These are phyloP conservation scores for Pangasius macronema DNA, from an alignment of 2,797 vertebrate species.

Conservation along the genomic window DNA sequence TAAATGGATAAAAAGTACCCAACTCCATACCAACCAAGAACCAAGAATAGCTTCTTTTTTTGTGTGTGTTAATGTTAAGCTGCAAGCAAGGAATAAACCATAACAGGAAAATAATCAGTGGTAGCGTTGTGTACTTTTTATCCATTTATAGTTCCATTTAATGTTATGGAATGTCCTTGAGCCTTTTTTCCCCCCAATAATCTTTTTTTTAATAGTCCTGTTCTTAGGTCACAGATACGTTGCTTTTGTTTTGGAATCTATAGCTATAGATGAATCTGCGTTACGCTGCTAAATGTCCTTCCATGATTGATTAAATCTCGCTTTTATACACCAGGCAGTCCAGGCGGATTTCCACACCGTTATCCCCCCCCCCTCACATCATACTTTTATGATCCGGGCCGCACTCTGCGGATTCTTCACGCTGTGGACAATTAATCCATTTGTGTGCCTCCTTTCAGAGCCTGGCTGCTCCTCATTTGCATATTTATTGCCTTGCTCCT, in stretches of 20 bases:
- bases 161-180: background rate
- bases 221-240: background rate
- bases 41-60: background rate
- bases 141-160: background rate
- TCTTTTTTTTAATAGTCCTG: background rate
- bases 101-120: background rate
- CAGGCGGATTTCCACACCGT: constrained; percentile 65
- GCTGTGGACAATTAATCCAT: constrained; percentile 99
- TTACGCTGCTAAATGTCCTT: background rate
- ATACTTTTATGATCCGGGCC: constrained; percentile 98
- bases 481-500: constrained; percentile 99
- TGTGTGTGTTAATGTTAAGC: background rate
- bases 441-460: constrained; percentile 81
- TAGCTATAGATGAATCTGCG: background rate
- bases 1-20: background rate
- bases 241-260: background rate
- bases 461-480: constrained; percentile 98
- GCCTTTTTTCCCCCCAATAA: background rate
- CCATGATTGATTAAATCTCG: constrained; percentile 23
- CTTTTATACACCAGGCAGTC: constrained; percentile 17
- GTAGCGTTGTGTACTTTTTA: background rate
- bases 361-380: background rate
- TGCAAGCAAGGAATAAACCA: background rate
- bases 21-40: background rate
- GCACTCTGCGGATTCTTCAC: constrained; percentile 98